phyloP scores from a whole-genome alignment of 2,797 vertebrate species.

The Cygnus olor region DNA sequence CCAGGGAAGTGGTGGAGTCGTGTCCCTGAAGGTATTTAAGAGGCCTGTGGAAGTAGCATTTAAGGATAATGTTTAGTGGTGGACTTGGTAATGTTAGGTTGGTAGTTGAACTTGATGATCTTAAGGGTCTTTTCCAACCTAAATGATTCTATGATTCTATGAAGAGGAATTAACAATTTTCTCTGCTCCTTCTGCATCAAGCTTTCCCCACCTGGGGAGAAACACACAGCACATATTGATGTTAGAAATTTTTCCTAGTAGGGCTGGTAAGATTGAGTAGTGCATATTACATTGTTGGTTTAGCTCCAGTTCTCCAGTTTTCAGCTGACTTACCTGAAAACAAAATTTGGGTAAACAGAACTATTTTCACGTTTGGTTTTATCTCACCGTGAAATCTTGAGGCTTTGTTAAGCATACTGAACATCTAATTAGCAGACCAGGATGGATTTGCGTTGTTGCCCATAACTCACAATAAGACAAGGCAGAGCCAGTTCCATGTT shows the following conservation, averaged over 20 bases:
- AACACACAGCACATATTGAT: fast-evolving
- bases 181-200: neutral
- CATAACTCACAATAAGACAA: neutral
- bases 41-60: neutral
- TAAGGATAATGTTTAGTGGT: neutral
- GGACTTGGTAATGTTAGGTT: neutral
- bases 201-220: neutral
- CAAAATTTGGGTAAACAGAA: neutral
- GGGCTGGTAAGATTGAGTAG: neutral
- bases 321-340: neutral
- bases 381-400: neutral
- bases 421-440: neutral
- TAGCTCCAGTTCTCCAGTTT: neutral
- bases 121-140: neutral
- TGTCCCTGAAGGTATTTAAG: neutral
- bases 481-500: neutral
- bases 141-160: neutral
- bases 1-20: neutral
- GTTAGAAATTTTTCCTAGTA: neutral
- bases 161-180: neutral
- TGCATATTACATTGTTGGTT: neutral
- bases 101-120: neutral
- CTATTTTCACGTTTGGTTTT: neutral
- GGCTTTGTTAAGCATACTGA: neutral
- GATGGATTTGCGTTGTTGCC: neutral